These are phyloP conservation scores for Artibeus lituratus DNA, from an alignment of 2,797 vertebrate genomes.

Conservation along the genomic window DNA sequence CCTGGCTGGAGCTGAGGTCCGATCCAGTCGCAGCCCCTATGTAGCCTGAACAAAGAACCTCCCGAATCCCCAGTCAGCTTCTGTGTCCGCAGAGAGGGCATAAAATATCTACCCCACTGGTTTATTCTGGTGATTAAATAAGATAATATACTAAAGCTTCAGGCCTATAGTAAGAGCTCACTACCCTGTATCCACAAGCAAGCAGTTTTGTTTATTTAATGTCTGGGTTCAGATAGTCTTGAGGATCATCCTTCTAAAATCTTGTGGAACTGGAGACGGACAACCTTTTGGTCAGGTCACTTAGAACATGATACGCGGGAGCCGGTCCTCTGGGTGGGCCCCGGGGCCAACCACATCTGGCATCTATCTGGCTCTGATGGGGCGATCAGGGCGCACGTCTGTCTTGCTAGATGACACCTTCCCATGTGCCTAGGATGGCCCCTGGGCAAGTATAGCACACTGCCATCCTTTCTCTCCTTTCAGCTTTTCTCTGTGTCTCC, in stretches of 20 bases:
- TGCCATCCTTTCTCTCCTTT: background rate
- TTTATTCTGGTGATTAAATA: background rate
- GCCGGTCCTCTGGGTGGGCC: background rate
- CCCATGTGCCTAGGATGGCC: background rate
- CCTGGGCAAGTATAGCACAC: background rate
- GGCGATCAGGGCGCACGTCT: accelerated
- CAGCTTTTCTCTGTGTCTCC: background rate
- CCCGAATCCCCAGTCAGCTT: background rate
- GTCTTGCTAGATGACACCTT: background rate
- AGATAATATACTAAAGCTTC: background rate
- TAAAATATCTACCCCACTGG: background rate
- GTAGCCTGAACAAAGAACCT: background rate
- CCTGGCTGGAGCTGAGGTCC: background rate
- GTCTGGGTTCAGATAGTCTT: conserved; percentile 19
- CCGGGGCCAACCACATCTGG: background rate
- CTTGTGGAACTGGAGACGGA: background rate
- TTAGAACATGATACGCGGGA: background rate
- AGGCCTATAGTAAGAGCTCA: background rate
- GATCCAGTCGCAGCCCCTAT: accelerated
- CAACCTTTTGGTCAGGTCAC: background rate
- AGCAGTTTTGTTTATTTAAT: background rate
- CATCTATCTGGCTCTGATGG: background rate
- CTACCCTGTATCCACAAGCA: background rate
- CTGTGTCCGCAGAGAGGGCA: background rate
- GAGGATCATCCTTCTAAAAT: conserved; percentile 5